A percentile compares a stretch with the other conserved stretches of the same genome.
Evolutionary conservation across 2,888 invertebrate species (phyloP).

Genomic region (Metellina segmentata): DNA sequence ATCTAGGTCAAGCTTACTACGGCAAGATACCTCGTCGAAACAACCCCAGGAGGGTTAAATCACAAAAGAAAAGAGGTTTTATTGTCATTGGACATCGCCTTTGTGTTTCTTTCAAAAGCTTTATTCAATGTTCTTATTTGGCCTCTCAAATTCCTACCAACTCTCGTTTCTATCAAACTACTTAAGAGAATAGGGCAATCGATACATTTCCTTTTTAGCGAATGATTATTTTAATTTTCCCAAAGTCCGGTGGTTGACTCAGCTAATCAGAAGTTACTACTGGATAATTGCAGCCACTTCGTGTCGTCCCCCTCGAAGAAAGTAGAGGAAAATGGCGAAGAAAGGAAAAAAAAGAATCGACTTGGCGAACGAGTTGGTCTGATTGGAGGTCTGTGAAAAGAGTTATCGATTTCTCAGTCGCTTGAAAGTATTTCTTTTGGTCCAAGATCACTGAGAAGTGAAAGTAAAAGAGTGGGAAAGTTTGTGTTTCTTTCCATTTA

Average conservation of each 20-base stretch:
- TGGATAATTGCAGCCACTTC: not conserved
- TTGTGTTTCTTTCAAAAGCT: too few relatives aligned
- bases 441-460: slow-evolving; percentile 24
- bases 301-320: not conserved
- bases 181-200: not conserved
- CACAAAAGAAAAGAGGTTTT: too few relatives aligned
- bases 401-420: slow-evolving; percentile 42
- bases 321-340: not conserved
- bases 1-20: too few relatives aligned
- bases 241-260: not conserved
- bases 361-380: slow-evolving; percentile 35
- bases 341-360: not conserved
- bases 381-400: slow-evolving; percentile 49
- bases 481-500: not conserved
- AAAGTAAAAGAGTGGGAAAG: not conserved
- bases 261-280: slow-evolving; percentile 2
- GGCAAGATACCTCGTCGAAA: too few relatives aligned
- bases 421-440: slow-evolving; percentile 26
- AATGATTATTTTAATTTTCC: slow-evolving; percentile 38
- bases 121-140: too few relatives aligned
- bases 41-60: too few relatives aligned
- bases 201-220: not conserved
- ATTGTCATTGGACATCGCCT: too few relatives aligned
- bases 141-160: too few relatives aligned
- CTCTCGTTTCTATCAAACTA: too few relatives aligned